Percentiles rank a stretch among this genome's conserved stretches.
phyloP scores from a whole-genome alignment of 2,797 vertebrate genomes.

The Hypotaenidia philippensis region DNA sequence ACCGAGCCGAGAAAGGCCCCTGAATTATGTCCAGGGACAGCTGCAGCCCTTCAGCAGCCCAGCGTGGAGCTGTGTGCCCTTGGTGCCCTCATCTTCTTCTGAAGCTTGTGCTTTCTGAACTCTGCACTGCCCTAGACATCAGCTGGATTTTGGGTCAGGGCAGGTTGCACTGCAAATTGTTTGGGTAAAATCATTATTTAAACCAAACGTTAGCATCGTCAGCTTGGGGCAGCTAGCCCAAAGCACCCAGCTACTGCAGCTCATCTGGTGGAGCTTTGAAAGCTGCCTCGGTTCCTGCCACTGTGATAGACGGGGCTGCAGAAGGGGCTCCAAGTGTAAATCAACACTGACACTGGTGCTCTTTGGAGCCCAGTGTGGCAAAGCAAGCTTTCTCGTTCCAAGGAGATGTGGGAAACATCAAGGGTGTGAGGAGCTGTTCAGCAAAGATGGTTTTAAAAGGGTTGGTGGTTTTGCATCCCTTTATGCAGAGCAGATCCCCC shows the following conservation, averaged over 20 bases:
- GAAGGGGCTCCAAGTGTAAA: neutral
- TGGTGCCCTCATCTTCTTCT: neutral
- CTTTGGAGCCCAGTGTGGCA: neutral
- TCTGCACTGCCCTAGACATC: no score
- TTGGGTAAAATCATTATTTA: neutral
- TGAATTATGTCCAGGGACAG: neutral
- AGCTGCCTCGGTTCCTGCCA: neutral
- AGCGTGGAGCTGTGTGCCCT: neutral
- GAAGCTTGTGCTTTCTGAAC: neutral
- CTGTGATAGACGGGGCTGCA: neutral
- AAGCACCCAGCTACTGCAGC: neutral
- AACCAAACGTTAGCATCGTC: neutral
- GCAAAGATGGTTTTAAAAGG: neutral
- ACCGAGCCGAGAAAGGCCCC: neutral
- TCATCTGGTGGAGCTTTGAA: neutral
- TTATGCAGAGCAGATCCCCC: neutral
- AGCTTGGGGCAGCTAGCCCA: neutral
- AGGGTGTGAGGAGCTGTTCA: neutral
- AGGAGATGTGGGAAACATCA: neutral
- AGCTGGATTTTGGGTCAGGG: neutral
- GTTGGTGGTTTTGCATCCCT: neutral
- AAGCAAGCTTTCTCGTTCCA: neutral
- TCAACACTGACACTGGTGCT: neutral
- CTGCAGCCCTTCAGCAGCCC: neutral
- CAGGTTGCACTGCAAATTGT: neutral